phyloP scores from a whole-genome alignment of 2,797 vertebrate genomes.

The Sarcophilus harrisii region DNA sequence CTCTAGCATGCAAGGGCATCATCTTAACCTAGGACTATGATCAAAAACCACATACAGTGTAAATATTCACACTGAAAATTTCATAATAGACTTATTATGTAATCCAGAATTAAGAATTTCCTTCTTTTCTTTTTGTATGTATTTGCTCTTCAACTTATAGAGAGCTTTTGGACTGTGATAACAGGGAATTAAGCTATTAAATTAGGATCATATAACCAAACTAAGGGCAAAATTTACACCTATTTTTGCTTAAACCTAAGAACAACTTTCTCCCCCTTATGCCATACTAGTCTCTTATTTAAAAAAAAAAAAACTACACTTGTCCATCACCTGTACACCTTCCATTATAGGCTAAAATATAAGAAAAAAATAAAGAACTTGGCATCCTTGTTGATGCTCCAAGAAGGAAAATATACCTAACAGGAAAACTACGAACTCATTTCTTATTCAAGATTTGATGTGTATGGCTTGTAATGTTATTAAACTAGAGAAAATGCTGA shows the following conservation, averaged over 20 bases:
- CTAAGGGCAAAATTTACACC: neutral
- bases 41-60: neutral
- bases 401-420: conserved; percentile 32
- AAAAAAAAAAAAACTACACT: neutral
- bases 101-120: neutral
- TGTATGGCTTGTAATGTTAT: conserved; percentile 36
- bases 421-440: conserved; percentile 17
- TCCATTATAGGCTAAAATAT: neutral
- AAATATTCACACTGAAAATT: neutral
- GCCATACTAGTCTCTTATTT: neutral
- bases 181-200: neutral
- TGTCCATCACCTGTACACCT: neutral
- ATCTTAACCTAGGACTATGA: neutral
- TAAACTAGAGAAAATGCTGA: conserved; percentile 34
- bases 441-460: conserved; percentile 50
- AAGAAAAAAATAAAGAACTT: neutral
- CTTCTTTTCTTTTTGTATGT: neutral
- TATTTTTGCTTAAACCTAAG: neutral
- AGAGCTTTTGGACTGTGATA: neutral
- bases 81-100: neutral
- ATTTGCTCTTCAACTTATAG: neutral
- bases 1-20: neutral
- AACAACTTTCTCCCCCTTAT: neutral
- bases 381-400: neutral
- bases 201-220: neutral